Conservation (phyloP, 2,113 vertebrate genomes). For the Mola mola region DNA sequence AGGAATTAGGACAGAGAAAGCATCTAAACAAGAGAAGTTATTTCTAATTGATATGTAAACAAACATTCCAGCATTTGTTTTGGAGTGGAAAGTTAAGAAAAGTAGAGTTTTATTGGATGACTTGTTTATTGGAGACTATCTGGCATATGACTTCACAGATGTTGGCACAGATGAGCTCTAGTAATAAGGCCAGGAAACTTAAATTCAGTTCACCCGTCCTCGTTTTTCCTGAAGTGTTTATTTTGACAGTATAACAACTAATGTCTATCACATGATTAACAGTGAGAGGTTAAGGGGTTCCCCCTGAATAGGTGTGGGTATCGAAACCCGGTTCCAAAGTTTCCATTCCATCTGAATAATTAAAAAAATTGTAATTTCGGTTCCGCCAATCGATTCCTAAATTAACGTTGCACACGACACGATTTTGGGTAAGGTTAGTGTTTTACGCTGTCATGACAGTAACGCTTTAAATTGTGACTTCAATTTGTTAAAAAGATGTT, state of each 20-base stretch:
- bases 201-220: background rate
- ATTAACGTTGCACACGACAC: too few relatives aligned
- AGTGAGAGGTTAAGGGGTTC: background rate
- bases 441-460: too few relatives aligned
- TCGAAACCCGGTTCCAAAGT: too few relatives aligned
- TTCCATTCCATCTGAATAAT: too few relatives aligned
- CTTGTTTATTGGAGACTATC: background rate
- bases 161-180: background rate
- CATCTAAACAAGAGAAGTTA: constrained; percentile 11
- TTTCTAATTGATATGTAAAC: background rate
- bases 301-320: too few relatives aligned
- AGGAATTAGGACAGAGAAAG: constrained; percentile 38
- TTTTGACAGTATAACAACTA: background rate
- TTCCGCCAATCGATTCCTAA: too few relatives aligned
- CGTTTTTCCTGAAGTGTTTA: background rate
- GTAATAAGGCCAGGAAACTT: background rate
- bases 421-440: too few relatives aligned
- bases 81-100: background rate
- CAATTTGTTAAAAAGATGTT: too few relatives aligned
- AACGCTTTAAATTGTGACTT: too few relatives aligned
- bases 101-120: background rate
- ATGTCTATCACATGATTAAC: constrained; percentile 1
- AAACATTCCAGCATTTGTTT: constrained; percentile 14
- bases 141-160: constrained; percentile 16
- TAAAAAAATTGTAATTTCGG: too few relatives aligned